These are phyloP conservation scores for Hemibagrus wyckioides DNA, from an alignment of 2,113 vertebrate species.

Conservation along the genomic window DNA sequence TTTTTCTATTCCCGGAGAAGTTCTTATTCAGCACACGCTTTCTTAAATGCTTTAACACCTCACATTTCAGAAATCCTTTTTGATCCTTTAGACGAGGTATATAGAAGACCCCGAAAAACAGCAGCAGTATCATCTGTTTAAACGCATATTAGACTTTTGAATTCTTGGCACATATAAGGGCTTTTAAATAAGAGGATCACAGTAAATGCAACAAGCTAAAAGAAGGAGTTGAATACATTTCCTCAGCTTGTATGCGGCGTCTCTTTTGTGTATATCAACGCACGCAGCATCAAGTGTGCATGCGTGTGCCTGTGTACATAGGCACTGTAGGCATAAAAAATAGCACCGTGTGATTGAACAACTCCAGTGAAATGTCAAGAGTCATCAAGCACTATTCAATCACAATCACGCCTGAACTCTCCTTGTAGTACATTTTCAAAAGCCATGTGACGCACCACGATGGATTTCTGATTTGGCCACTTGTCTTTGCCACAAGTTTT, in stretches of 20 bases:
- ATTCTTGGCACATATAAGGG: conserved; percentile 35
- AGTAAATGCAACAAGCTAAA: conserved; percentile 27
- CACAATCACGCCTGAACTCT: conserved; percentile 54
- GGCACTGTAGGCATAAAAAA: conserved; percentile 44
- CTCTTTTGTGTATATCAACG: conserved; percentile 8
- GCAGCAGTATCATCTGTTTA: conserved; percentile 1
- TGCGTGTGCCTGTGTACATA: conserved; percentile 4
- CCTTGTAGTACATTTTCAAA: conserved; percentile 43
- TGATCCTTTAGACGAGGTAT: conserved; percentile 12
- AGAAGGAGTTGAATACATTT: conserved; percentile 31
- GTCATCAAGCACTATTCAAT: conserved; percentile 56
- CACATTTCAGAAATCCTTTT: not conserved
- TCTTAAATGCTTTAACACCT: not conserved
- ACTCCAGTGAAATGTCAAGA: conserved; percentile 59
- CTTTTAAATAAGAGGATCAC: conserved; percentile 30
- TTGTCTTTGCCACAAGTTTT: conserved; percentile 51
- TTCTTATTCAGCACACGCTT: not conserved
- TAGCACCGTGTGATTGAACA: conserved; percentile 53
- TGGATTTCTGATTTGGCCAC: conserved; percentile 30
- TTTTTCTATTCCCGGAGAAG: not conserved
- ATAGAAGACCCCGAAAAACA: conserved; percentile 18
- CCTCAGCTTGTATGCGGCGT: conserved; percentile 15
- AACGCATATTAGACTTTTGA: conserved; percentile 32
- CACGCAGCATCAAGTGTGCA: conserved; percentile 1
- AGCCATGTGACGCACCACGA: conserved; percentile 20